Base-by-base conservation (phyloP, 1,140 invertebrate species). In the Panulirus ornatus region DNA sequence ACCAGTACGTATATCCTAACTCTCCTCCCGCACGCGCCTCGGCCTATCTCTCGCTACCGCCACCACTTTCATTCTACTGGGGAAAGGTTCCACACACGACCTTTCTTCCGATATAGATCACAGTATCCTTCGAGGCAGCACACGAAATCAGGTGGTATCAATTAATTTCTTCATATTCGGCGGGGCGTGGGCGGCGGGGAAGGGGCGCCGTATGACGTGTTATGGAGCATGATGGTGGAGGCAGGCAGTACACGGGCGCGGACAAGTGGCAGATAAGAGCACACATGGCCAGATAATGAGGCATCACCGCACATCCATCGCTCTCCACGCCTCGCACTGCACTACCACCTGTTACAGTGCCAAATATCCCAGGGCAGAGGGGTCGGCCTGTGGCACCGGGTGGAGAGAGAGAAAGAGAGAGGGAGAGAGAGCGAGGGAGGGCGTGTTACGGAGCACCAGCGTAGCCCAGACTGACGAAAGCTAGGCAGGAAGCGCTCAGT, bases 321-420 rank as follows among this genome's bases (percentile, higher is more conserved):
- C 58, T 66, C 16, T 8, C 5, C n/a, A 22, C n/a, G 58, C 58
- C 58, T 66, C 58, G 58, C n/a, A 6, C 58, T 66, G 5, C 58
- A 66, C 58, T 66, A 66, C 58, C 58, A 66, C 58, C 58, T 66
- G 58, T 66, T 66, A 66, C 58, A 66, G n/a, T 30, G 58, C 58
- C 58, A 66, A 66, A 66, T 66, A 30, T 66, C n/a, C 58, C 58
- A 66, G 58, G 58, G n/a, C 58, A 30, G n/a, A 27, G 30, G 58
- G n/a, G 58, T 66, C n/a, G n/a, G 58, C 58, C 58, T 66, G 58
- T 66, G 58, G 58, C n/a, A 34, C 58, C 30, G 58, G 58, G n/a
- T 30, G 58, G 5, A 66, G 58, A 30, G n/a, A 66, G n/a, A 66
- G n/a, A 66, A 22, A 66, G 58, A 66, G 58, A 30, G 54, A 58